phyloP scores from a whole-genome alignment of 2,797 vertebrate species.

The Scleropages formosus region DNA sequence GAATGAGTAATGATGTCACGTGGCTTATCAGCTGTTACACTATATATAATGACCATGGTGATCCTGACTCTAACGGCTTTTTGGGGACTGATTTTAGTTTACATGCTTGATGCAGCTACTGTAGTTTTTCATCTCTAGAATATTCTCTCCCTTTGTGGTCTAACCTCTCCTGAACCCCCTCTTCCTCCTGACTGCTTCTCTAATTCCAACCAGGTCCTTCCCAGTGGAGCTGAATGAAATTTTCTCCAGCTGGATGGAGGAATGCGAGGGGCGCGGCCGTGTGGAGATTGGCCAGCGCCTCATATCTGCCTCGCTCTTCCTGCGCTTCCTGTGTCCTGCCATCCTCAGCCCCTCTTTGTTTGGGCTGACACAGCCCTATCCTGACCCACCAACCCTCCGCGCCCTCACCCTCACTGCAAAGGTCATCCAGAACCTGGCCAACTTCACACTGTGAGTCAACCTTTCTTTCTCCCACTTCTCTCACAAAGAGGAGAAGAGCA shows the following conservation, averaged over 20 bases:
- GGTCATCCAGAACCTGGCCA: constrained; percentile 94
- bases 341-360: constrained; percentile 92
- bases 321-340: constrained; percentile 90
- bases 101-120: not conserved
- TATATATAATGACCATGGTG: not conserved
- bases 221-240: constrained; percentile 83
- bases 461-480: not conserved
- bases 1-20: constrained; percentile 68
- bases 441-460: constrained; percentile 79
- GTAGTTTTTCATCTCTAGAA: not conserved
- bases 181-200: constrained; percentile 12
- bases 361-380: constrained; percentile 81
- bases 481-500: too few relatives aligned
- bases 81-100: not conserved
- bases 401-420: constrained; percentile 90
- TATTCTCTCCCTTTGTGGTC: not conserved
- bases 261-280: constrained; percentile 70
- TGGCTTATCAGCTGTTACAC: not conserved
- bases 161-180: not conserved
- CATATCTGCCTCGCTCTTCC: constrained; percentile 91
- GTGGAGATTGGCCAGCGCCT: constrained; percentile 80
- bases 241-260: constrained; percentile 83
- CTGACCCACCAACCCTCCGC: constrained; percentile 76
- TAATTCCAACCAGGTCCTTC: constrained; percentile 69
- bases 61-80: not conserved